Percentiles rank a stretch among this genome's conserved stretches.
Conservation (phyloP, 2,888 invertebrate species). For the Anticlea derivata region DNA sequence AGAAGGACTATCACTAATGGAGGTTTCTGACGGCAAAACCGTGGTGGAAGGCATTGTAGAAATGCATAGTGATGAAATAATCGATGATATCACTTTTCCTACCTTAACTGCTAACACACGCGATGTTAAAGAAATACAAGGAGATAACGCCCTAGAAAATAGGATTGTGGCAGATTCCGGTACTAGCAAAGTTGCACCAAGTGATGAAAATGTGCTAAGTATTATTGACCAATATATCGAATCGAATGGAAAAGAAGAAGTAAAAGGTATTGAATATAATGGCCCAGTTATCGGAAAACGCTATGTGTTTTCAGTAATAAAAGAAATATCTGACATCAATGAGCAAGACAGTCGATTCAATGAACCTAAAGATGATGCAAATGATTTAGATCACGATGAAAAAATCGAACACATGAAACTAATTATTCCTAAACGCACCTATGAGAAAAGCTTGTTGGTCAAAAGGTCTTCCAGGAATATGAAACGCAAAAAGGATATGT, state of each 20-base stretch:
- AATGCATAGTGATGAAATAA: slow-evolving; percentile 20
- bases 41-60: slow-evolving; percentile 23
- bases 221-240: slow-evolving; percentile 16
- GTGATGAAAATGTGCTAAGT: background rate
- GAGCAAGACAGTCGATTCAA: slow-evolving; percentile 11
- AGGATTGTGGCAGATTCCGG: background rate
- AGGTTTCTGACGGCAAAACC: slow-evolving; percentile 6
- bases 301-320: slow-evolving; percentile 53
- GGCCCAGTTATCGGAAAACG: slow-evolving; percentile 55
- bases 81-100: slow-evolving; percentile 6
- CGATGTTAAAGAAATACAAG: background rate
- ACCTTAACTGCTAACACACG: background rate
- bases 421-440: slow-evolving; percentile 9
- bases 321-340: slow-evolving; percentile 18
- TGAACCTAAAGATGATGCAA: slow-evolving; percentile 1
- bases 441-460: background rate
- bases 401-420: slow-evolving; percentile 4
- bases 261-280: slow-evolving; percentile 57
- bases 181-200: background rate
- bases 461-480: slow-evolving; percentile 41
- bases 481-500: slow-evolving; percentile 61
- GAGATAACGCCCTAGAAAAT: background rate
- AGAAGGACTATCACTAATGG: slow-evolving; percentile 11
- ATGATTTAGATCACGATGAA: background rate
- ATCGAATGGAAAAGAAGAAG: slow-evolving; percentile 11